Percentiles rank a stretch among this genome's conserved stretches.
phyloP scores from a whole-genome alignment of 2,113 vertebrate genomes.

The Saccopteryx leptura region DNA sequence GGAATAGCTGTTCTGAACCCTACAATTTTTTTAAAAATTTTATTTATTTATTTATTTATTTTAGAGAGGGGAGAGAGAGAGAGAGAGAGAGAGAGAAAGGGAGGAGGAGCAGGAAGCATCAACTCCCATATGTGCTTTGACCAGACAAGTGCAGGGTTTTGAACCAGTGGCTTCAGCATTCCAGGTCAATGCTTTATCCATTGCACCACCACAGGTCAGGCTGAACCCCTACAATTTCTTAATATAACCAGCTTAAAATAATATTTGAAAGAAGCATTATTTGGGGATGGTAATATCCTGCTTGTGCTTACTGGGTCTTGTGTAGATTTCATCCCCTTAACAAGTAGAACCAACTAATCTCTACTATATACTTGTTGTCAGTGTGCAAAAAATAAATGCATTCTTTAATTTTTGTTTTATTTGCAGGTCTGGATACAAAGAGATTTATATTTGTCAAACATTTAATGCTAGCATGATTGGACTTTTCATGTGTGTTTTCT shows the following conservation, averaged over 20 bases:
- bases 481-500: background rate
- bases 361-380: background rate
- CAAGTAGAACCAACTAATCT: background rate
- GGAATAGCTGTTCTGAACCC: background rate
- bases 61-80: too few relatives aligned
- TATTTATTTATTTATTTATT: too few relatives aligned
- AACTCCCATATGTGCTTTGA: too few relatives aligned
- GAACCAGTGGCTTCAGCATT: too few relatives aligned
- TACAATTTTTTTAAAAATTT: too few relatives aligned
- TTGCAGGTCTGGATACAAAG: background rate
- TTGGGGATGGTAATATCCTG: background rate
- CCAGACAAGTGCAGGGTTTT: too few relatives aligned
- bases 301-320: background rate
- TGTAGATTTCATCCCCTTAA: background rate
- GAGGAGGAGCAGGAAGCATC: too few relatives aligned
- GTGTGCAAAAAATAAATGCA: background rate
- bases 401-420: conserved; percentile 26
- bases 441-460: background rate
- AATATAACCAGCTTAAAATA: background rate
- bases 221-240: background rate
- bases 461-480: background rate
- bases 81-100: too few relatives aligned
- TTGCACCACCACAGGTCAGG: too few relatives aligned
- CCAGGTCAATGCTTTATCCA: too few relatives aligned
- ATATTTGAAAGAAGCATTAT: background rate